Evolutionary conservation across 35 echinoderm and acorn worm species (phyloP), one percentile per base, ranked within the genome.

Genomic region (Acanthaster planci): DNA sequence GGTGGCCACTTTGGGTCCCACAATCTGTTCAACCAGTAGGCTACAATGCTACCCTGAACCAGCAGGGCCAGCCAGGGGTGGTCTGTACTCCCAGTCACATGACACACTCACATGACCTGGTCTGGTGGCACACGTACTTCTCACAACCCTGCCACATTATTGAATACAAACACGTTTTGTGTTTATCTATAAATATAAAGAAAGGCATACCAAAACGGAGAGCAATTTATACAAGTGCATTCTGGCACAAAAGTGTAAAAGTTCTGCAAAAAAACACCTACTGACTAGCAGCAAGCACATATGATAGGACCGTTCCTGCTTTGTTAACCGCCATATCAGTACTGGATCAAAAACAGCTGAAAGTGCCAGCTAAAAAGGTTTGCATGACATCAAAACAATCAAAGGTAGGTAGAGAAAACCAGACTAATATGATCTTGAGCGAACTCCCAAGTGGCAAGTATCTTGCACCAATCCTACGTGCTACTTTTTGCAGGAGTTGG

Each of bases 61-160:
- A 72, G 64, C 64, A 72, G 64, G 42, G 42, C 42, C 42, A 47
- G 42, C 42, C 42, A 47, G 42, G 64, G 64, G 30, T 72, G 64
- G 64, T 72, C 34, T 72, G 23, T 29, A 34, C 42, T 47, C 42
- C 12, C 42, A 72, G 64, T 68, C 60, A 68, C 60, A 68, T 68
- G 60, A 68, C 29, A 68, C 14, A 68, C 19, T 29, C 64, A 72
- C 64, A 26, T 12, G 42, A 47, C 42, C 4, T 12, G 12, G 42
- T 47, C 42, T 6, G 12, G 12, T 72, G 64, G 30, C 64, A 72
- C 64, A 72, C 64, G 34, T 35, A 7, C 64, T 26, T 27, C 64
- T 27, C 22, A 72, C 64, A 29, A 72, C 34, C 64, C 64, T 72
- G 64, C 64, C 64, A 72, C 64, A 29, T 14, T 14, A 29, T 31